Base-by-base conservation (phyloP, 2,888 invertebrate genomes). In the Pseudococcus viburni region DNA sequence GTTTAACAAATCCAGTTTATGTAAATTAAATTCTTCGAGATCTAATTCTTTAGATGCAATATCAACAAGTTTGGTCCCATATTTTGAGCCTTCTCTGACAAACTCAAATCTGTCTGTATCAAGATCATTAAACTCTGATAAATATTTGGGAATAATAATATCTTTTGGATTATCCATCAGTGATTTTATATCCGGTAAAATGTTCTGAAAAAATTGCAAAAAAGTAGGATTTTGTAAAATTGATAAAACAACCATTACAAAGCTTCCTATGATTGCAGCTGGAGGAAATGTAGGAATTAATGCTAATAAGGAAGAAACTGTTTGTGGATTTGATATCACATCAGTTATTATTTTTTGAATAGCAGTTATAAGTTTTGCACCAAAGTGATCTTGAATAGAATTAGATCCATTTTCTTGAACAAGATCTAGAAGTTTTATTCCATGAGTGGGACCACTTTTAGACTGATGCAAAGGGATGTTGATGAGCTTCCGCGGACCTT, bases 231-330 rank as follows among this genome's bases (percentile, higher is more conserved):
- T 83, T 19, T 83, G 80, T 6, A 83, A 19, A 11, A 83, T 83
- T 83, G 80, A 83, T 11, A 83, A 46, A 83, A 83, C 26, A 19
- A 83, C 80, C 80, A 83, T 83, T 3, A 46, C 17, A 19, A 83
- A 83, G 7, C 42, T 83, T 11, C 80, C 80, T 22, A 83, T 19
- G 17, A 83, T 42, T 19, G 80, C 46, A 1, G 46, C 80, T 46
- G 80, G 80, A 15, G 80, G 80, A 83, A 83, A 83, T 46, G 33
- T 42, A 46, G 80, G 80, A 12, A 83, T 46, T 46, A 83, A 15
- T 5, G 46, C 19, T 8, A 83, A 19, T 15, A 83, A 33, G 7
- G 19, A 46, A 46, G 80, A n/a, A 12, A 83, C 19, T 4, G 19
- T 9, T 83, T 83, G 80, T 11, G 80, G 46, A 83, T 83, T 46